phyloP scores from a whole-genome alignment of 2,888 invertebrate genomes.

The Disparrhopalites patrizii region DNA sequence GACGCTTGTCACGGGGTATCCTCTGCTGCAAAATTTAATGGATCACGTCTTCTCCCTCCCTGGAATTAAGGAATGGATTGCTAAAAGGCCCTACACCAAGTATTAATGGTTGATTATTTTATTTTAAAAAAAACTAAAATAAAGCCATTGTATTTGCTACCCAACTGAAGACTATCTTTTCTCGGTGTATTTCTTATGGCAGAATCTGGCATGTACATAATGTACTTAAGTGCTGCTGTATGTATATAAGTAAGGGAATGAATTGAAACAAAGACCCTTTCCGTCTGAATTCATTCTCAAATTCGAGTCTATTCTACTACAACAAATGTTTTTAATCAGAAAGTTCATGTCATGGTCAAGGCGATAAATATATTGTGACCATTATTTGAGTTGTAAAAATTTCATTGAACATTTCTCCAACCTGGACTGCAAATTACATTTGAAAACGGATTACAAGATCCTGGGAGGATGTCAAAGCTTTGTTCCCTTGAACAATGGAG shows the following conservation, averaged over 20 bases:
- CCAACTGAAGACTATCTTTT: too few relatives aligned
- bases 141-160: too few relatives aligned
- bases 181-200: too few relatives aligned
- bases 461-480: conserved; percentile 2
- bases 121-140: too few relatives aligned
- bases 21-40: neutral
- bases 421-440: too few relatives aligned
- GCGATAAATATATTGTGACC: neutral
- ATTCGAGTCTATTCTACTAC: neutral
- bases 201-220: too few relatives aligned
- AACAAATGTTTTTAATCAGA: neutral
- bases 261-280: neutral
- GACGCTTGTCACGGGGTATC: neutral
- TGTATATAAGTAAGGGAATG: too few relatives aligned
- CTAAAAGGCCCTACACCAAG: conserved; percentile 1
- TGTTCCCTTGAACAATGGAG: too few relatives aligned
- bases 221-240: too few relatives aligned
- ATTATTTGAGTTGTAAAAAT: too few relatives aligned
- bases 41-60: neutral
- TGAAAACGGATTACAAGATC: too few relatives aligned
- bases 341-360: neutral
- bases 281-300: neutral
- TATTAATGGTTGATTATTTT: too few relatives aligned
- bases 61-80: neutral
- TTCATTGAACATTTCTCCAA: neutral